Evolutionary conservation across 2,113 vertebrate species (phyloP).

Genomic region (Centropristis striata): DNA sequence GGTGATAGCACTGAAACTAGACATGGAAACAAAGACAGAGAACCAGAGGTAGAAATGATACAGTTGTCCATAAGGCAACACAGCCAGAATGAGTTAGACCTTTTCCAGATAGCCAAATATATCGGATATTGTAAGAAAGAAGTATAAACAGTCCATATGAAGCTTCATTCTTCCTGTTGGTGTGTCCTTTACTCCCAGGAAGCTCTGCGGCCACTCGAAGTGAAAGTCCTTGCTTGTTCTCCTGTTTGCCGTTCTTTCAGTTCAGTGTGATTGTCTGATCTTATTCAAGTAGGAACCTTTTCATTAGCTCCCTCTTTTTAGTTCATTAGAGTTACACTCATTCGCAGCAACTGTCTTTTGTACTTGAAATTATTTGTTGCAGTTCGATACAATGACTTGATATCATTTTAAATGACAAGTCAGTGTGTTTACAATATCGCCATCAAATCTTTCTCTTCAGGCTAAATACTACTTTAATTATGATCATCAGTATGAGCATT

Average conservation of each 20-base stretch:
- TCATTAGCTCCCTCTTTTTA: slow-evolving; percentile 2
- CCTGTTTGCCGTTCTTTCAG: not conserved
- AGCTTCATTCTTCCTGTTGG: not conserved
- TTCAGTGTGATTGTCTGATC: slow-evolving; percentile 22
- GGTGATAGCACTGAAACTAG: not conserved
- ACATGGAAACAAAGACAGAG: slow-evolving; percentile 26
- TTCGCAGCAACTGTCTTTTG: slow-evolving; percentile 39
- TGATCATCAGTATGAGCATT: slow-evolving; percentile 11
- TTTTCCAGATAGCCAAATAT: slow-evolving; percentile 4
- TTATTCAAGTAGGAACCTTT: not conserved
- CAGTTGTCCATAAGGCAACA: slow-evolving; percentile 29
- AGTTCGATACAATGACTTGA: slow-evolving; percentile 30
- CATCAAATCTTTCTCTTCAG: not conserved
- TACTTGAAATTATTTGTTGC: slow-evolving; percentile 34
- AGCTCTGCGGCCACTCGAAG: not conserved
- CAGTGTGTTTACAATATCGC: slow-evolving; percentile 15
- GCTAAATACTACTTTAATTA: slow-evolving; percentile 34
- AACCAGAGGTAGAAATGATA: slow-evolving; percentile 58
- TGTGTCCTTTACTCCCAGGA: slow-evolving; percentile 7
- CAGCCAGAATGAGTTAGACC: slow-evolving; percentile 17
- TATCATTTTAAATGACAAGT: slow-evolving; percentile 50
- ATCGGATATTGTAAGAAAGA: not conserved
- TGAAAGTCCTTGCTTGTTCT: not conserved
- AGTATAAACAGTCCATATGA: not conserved
- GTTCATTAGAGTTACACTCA: slow-evolving; percentile 26